These are phyloP conservation scores for Ladona fulva DNA, from an alignment of 1,140 invertebrate species.

Conservation along the genomic window DNA sequence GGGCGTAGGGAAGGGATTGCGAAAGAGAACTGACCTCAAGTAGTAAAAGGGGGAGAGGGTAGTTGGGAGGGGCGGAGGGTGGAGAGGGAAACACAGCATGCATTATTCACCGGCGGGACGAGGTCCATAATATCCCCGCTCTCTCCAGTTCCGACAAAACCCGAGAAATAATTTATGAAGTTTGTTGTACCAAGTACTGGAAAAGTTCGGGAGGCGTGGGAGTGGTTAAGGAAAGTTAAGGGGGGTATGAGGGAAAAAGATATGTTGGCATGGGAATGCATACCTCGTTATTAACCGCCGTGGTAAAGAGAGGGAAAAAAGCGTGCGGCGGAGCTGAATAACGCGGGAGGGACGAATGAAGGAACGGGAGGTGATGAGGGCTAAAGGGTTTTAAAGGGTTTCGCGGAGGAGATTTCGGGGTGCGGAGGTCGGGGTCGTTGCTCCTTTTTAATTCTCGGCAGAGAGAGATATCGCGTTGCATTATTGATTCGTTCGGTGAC, in stretches of 20 bases:
- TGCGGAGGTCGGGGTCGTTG: too few relatives aligned
- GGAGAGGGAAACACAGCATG: background rate
- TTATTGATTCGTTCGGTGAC: too few relatives aligned
- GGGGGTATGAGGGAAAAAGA: background rate
- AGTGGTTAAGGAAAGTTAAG: background rate
- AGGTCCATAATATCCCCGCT: background rate
- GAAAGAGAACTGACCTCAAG: background rate
- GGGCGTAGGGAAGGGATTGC: background rate
- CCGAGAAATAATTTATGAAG: constrained; percentile 10
- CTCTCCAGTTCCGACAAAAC: background rate
- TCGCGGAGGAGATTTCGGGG: too few relatives aligned
- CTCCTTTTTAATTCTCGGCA: too few relatives aligned
- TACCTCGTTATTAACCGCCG: too few relatives aligned
- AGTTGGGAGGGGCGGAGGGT: background rate
- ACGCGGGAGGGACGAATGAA: background rate
- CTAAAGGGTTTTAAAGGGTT: too few relatives aligned
- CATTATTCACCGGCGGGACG: constrained; percentile 1
- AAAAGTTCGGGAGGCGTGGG: background rate
- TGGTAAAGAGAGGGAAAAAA: background rate
- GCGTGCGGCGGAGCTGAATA: background rate
- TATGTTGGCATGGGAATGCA: too few relatives aligned
- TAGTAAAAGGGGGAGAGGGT: background rate
- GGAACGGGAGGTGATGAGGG: too few relatives aligned
- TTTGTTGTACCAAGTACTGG: background rate
- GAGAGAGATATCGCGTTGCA: too few relatives aligned